These are phyloP conservation scores for Typhlichthys subterraneus DNA, from an alignment of 2,797 vertebrate genomes.

Conservation along the genomic window DNA sequence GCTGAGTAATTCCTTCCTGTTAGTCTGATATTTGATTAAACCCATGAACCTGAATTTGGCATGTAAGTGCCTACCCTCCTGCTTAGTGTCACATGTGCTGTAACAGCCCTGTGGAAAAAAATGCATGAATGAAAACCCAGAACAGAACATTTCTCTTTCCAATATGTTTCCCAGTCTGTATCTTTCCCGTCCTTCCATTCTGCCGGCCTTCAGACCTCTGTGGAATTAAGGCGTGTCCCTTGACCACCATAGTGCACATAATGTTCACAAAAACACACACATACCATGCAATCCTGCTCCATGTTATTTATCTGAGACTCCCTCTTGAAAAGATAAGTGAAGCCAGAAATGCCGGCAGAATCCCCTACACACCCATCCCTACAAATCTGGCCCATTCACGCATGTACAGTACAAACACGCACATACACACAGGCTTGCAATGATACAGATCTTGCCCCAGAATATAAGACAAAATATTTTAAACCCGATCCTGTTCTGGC, in stretches of 20 bases:
- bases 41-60: too few relatives aligned
- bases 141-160: too few relatives aligned
- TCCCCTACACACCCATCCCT: constrained; percentile 6
- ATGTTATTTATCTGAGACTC: constrained; percentile 61
- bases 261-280: constrained; percentile 16
- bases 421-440: constrained; percentile 33
- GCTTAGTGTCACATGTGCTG: too few relatives aligned
- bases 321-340: constrained; percentile 38
- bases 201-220: constrained; percentile 30
- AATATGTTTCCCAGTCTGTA: too few relatives aligned
- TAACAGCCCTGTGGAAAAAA: too few relatives aligned
- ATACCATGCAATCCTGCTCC: constrained; percentile 41
- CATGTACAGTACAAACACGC: neutral
- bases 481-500: constrained; percentile 34
- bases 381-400: too few relatives aligned
- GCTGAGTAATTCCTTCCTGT: too few relatives aligned
- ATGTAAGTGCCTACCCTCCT: too few relatives aligned
- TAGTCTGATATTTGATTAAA: too few relatives aligned
- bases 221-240: constrained; percentile 22
- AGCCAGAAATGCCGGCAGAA: constrained; percentile 35
- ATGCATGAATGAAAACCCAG: too few relatives aligned
- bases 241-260: constrained; percentile 35
- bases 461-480: constrained; percentile 42
- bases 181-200: neutral
- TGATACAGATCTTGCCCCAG: constrained; percentile 50